Evolutionary conservation across 1,140 invertebrate genomes (phyloP).

Genomic region (Plectus sambesii): DNA sequence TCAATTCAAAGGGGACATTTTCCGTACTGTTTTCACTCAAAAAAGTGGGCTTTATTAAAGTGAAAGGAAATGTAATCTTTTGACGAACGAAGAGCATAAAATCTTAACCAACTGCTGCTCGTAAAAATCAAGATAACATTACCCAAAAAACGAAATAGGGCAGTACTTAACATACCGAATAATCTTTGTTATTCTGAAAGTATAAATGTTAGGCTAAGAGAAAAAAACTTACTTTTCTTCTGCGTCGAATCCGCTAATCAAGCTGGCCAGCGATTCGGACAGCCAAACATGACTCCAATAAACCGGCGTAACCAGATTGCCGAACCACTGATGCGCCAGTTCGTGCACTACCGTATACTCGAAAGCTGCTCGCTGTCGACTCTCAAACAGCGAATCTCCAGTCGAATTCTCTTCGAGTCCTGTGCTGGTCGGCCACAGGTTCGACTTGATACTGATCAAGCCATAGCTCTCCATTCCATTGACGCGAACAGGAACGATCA

Average conservation of each 20-base stretch:
- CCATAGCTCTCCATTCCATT: constrained; percentile 36
- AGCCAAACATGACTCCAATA: constrained; percentile 30
- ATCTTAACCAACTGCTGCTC: not conserved
- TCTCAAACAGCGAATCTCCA: constrained; percentile 12
- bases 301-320: constrained; percentile 27
- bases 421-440: constrained; percentile 28
- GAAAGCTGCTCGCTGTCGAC: too few relatives aligned
- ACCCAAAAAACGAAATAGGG: constrained; percentile 5
- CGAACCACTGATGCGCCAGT: constrained; percentile 33
- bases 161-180: constrained; percentile 17
- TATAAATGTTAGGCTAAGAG: constrained; percentile 7
- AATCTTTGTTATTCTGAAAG: too few relatives aligned
- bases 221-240: too few relatives aligned
- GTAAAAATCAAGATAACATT: constrained; percentile 6
- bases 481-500: constrained; percentile 21
- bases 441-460: constrained; percentile 18
- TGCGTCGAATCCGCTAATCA: too few relatives aligned
- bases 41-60: too few relatives aligned
- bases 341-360: constrained; percentile 30
- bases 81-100: too few relatives aligned
- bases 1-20: too few relatives aligned
- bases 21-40: too few relatives aligned
- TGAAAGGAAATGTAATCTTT: too few relatives aligned
- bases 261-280: constrained; percentile 28
- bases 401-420: constrained; percentile 6